These are phyloP conservation scores for Pelosia muscerda DNA, from an alignment of 2,888 invertebrate species.

Conservation along the genomic window DNA sequence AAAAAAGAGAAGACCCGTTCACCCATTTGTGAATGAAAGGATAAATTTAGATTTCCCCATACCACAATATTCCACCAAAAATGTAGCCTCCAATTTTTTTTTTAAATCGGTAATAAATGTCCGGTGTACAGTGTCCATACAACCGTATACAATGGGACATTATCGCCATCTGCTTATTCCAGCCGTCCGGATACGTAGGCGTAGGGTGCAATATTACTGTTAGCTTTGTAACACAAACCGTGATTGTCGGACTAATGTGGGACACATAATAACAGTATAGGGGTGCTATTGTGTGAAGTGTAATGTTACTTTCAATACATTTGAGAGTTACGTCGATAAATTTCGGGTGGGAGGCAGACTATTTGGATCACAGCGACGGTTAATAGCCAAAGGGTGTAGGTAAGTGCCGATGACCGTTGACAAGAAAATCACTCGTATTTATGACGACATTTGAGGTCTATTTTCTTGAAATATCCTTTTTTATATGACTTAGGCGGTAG, in stretches of 20 bases:
- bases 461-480: not conserved
- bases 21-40: too few relatives aligned
- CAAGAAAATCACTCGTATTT: not conserved
- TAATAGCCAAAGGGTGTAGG: not conserved
- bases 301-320: conserved; percentile 7
- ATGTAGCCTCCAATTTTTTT: too few relatives aligned
- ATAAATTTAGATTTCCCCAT: too few relatives aligned
- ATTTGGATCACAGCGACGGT: not conserved
- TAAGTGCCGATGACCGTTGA: not conserved
- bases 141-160: not conserved
- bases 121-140: not conserved
- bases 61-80: too few relatives aligned
- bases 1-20: too few relatives aligned
- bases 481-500: too few relatives aligned
- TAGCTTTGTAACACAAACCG: conserved; percentile 14
- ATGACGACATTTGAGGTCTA: not conserved
- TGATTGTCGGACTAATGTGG: conserved; percentile 17
- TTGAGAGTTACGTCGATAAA: conserved; percentile 2
- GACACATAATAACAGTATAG: conserved; percentile 18
- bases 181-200: not conserved
- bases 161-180: conserved; percentile 14
- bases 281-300: conserved; percentile 22
- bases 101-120: not conserved
- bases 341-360: not conserved
- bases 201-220: conserved; percentile 14